Conservation (phyloP, 1,140 invertebrate genomes). For the Cecropterus lyciades region DNA sequence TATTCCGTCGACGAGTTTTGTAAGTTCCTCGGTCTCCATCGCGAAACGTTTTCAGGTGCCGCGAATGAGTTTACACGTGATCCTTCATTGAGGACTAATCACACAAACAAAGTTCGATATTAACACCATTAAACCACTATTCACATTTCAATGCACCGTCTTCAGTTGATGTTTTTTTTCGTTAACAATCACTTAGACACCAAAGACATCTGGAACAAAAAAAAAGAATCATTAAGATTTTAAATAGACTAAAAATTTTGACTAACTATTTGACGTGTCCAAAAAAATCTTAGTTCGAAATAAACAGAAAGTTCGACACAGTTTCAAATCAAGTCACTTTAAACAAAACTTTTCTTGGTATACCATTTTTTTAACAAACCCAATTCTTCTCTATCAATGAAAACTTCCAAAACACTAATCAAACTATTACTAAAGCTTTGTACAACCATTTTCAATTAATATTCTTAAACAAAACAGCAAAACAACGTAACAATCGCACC, state of each 20-base stretch:
- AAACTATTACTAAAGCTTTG: neutral
- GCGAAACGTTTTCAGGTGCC: conserved; percentile 59
- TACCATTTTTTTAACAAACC: neutral
- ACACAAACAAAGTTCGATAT: conserved; percentile 65
- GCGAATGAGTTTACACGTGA: conserved; percentile 64
- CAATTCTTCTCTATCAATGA: no score
- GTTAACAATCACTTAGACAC: conserved; percentile 60
- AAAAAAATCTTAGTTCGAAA: neutral
- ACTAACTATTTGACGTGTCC: no score
- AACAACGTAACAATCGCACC: conserved; percentile 36
- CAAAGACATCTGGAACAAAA: conserved; percentile 77
- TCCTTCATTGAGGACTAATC: conserved; percentile 71
- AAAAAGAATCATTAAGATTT: conserved; percentile 1
- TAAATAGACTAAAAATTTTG: conserved; percentile 7
- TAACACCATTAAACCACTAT: conserved; percentile 72
- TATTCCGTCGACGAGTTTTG: conserved; percentile 94
- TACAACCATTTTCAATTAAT: neutral
- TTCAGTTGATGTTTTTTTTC: conserved; percentile 45
- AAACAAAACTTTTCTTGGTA: neutral
- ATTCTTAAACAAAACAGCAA: conserved; percentile 2
- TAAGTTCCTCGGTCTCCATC: conserved; percentile 95
- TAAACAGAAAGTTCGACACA: neutral
- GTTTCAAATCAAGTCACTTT: neutral
- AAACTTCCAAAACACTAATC: neutral
- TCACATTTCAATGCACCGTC: conserved; percentile 75